Percentiles rank a stretch among this genome's conserved stretches.
Evolutionary conservation across 2,113 vertebrate species (phyloP).

Genomic region (Fregetta grallaria): DNA sequence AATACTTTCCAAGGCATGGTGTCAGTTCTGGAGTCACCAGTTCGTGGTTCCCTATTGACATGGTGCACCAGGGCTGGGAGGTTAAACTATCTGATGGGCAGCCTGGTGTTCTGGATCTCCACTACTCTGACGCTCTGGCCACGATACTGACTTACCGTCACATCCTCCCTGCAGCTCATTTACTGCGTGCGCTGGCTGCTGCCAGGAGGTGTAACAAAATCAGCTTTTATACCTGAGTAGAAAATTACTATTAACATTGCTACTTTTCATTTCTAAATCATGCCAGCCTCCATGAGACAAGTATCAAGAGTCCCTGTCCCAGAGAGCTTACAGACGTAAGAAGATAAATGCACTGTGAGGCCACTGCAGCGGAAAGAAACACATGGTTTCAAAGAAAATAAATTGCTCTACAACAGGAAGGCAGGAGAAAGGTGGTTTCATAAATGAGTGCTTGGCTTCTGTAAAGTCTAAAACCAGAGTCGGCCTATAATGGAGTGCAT

Average conservation of each 20-base stretch:
- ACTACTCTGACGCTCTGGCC: not conserved
- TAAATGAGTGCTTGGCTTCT: conserved; percentile 38
- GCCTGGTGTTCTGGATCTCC: not conserved
- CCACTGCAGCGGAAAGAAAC: not conserved
- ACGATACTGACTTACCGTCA: not conserved
- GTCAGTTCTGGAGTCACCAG: not conserved
- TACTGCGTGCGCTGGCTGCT: conserved; percentile 5
- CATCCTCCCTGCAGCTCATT: conserved; percentile 7
- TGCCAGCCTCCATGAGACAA: not conserved
- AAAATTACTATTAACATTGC: not conserved
- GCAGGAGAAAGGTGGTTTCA: conserved; percentile 47
- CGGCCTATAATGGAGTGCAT: not conserved
- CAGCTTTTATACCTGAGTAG: conserved; percentile 37
- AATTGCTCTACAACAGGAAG: conserved; percentile 42
- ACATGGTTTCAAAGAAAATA: conserved; percentile 29
- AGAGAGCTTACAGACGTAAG: not conserved
- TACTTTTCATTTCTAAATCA: conserved; percentile 3
- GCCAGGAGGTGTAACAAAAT: conserved; percentile 41
- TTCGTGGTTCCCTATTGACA: not conserved
- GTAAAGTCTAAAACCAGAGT: not conserved
- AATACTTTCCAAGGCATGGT: not conserved
- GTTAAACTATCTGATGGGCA: not conserved
- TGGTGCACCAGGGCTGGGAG: not conserved
- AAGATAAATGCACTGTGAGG: not conserved
- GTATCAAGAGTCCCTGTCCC: not conserved